Conservation (phyloP, 2,888 invertebrate genomes). For the Pristionchus arcanus region DNA sequence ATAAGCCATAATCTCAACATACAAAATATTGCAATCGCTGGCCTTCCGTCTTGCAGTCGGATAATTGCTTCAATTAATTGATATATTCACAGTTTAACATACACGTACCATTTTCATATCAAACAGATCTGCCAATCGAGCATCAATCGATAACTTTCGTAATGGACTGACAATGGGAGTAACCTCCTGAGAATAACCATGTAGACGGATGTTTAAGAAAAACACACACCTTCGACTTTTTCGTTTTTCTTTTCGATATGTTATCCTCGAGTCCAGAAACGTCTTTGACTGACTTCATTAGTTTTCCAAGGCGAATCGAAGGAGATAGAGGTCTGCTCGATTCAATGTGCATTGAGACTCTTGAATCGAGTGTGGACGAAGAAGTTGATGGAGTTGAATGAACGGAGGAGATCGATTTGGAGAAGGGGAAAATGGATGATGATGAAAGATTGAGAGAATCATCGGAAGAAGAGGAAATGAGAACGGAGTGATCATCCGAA, state of each 20-base stretch:
- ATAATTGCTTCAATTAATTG: background rate
- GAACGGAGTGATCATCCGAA: too few species aligned
- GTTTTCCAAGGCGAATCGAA: background rate
- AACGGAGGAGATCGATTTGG: background rate
- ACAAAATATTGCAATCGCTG: background rate
- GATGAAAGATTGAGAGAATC: background rate
- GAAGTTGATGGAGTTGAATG: background rate
- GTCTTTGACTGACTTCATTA: background rate
- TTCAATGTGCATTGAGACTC: background rate
- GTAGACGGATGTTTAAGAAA: background rate
- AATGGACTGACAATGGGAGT: background rate
- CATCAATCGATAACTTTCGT: background rate
- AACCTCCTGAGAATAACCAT: background rate
- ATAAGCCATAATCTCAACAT: background rate
- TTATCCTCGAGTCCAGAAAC: background rate
- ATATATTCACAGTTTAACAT: background rate
- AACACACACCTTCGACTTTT: background rate
- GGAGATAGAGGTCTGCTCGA: background rate
- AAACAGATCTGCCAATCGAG: background rate
- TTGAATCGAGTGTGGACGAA: background rate
- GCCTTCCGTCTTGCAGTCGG: background rate
- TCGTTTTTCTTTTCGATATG: background rate
- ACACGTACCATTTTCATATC: background rate
- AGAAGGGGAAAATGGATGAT: background rate
- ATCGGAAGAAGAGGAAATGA: background rate